Base-by-base conservation (phyloP, 2,888 invertebrate genomes). In the Julus scanicus region DNA sequence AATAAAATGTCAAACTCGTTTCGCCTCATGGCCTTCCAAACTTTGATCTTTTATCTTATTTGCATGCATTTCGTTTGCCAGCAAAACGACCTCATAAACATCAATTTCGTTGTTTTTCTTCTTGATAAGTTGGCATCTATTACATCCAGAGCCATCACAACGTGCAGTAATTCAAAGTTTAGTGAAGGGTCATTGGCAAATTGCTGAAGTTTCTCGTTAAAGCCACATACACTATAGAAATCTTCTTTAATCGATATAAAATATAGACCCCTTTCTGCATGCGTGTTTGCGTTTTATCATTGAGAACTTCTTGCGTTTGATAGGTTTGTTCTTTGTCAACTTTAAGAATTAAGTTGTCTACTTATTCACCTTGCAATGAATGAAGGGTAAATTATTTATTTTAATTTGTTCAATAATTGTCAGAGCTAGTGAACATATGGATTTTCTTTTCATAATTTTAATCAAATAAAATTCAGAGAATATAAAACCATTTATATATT, bases 261-360 rank as follows among this genome's bases (percentile, higher is more conserved):
- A 57, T 57, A 57, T n/a, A 57, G 57, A 57, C 57, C 57, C n/a
- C 17, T 6, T 57, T 8, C 20, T 71, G 20, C 63, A 8, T 71
- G 20, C 20, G n/a, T 71, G 63, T 20, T 71, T 71, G 63, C 63
- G 20, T 71, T 71, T 71, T 71, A 71, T 71, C 63, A 20, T 20
- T 20, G 9, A 20, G 20, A 71, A 20, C 20, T 9, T 71, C 63
- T 20, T 20, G 29, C 29, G 17, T 71, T 20, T 71, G 57, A 71
- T 71, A 20, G 9, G 63, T 71, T 71, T 71, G 63, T 71, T 20
- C n/a, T 71, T 71, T 71, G 63, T 71, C 63, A 71, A 71, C 20
- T 20, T 71, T 71, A 20, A 71, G 63, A 71, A 71, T 71, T 71
- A 71, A 71, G 63, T 71, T 20, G 20, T 71, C 63, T 9, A 20